Evolutionary conservation across 2,113 vertebrate genomes (phyloP).

Genomic region (Nanorana parkeri): DNA sequence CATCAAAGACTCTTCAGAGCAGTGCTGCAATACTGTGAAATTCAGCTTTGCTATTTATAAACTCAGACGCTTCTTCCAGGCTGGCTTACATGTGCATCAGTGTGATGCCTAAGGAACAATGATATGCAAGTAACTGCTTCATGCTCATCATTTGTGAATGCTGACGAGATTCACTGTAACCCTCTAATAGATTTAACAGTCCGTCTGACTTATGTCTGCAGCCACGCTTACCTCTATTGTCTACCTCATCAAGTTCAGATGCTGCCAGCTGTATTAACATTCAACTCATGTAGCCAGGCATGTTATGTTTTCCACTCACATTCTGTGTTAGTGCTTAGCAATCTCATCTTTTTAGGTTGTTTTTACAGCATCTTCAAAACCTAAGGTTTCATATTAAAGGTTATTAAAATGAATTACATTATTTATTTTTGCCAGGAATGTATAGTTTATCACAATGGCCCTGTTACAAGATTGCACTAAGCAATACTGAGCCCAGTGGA

Average conservation of each 20-base stretch:
- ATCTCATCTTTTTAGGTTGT: not conserved
- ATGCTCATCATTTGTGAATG: slow-evolving; percentile 22
- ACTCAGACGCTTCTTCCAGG: slow-evolving; percentile 25
- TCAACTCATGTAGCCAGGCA: slow-evolving; percentile 20
- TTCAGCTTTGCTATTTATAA: slow-evolving; percentile 45
- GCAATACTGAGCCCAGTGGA: no score
- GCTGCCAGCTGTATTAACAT: slow-evolving; percentile 29
- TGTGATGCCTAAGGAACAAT: slow-evolving; percentile 10
- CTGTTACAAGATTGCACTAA: no score
- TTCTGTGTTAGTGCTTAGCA: not conserved
- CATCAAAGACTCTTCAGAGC: slow-evolving; percentile 25
- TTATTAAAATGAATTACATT: no score
- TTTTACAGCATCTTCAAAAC: no score
- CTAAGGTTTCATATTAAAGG: no score
- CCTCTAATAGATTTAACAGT: slow-evolving; percentile 41
- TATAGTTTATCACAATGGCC: no score
- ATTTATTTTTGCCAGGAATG: no score
- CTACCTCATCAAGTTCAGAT: slow-evolving; percentile 27
- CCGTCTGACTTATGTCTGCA: slow-evolving; percentile 27
- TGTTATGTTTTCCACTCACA: slow-evolving; percentile 7
- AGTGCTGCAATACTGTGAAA: slow-evolving; percentile 24
- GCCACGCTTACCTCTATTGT: slow-evolving; percentile 21
- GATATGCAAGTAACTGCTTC: slow-evolving; percentile 28
- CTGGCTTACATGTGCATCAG: slow-evolving; percentile 22
- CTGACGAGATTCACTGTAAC: slow-evolving; percentile 48